Conservation (phyloP, 1,140 invertebrate species). For the Campodea augens region DNA sequence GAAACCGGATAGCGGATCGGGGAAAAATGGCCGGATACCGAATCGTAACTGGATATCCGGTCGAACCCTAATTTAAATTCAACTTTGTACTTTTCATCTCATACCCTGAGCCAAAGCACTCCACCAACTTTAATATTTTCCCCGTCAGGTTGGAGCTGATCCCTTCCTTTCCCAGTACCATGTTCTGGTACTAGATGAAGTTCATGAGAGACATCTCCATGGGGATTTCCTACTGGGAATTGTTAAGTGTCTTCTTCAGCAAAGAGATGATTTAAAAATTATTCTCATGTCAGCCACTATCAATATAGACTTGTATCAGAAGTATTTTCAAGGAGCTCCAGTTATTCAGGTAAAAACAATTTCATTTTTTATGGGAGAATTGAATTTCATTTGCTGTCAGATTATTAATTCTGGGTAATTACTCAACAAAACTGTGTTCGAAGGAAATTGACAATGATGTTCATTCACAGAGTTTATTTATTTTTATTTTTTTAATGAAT, state of each 20-base stretch:
- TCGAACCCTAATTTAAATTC: no score
- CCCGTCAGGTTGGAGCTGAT: slow-evolving; percentile 29
- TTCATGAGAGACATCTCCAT: slow-evolving; percentile 87
- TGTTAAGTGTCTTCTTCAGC: slow-evolving; percentile 69
- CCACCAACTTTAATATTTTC: no score
- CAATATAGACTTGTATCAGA: slow-evolving; percentile 78
- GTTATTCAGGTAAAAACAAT: slow-evolving; percentile 44
- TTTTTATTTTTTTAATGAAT: no score
- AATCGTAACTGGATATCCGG: no score
- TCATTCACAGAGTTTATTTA: no score
- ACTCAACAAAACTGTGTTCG: no score
- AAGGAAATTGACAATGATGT: no score
- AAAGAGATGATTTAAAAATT: slow-evolving; percentile 64
- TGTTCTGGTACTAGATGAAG: slow-evolving; percentile 82
- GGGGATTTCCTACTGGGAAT: slow-evolving; percentile 89
- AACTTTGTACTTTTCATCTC: no score
- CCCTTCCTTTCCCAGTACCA: slow-evolving; percentile 44
- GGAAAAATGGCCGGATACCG: no score
- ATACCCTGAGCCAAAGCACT: no score
- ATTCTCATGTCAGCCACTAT: slow-evolving; percentile 98
- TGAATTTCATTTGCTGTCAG: background rate
- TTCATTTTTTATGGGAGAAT: background rate
- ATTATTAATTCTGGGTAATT: no score
- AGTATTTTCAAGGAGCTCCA: slow-evolving; percentile 66
- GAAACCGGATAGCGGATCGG: no score